phyloP scores from a whole-genome alignment of 2,113 vertebrate genomes.

The Rissa tridactyla region DNA sequence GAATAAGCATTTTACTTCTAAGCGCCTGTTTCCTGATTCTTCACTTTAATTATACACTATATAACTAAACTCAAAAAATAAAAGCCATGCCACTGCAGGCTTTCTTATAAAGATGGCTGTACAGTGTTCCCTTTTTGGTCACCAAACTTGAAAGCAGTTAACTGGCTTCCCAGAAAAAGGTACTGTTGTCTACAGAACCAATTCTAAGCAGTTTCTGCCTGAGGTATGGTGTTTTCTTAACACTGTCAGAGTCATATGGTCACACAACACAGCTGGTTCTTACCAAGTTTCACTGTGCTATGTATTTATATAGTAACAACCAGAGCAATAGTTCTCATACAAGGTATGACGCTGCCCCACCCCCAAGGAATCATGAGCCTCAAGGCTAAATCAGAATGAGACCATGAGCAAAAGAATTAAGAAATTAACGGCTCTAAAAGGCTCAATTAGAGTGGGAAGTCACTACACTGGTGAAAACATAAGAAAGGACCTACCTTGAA shows the following conservation, averaged over 20 bases:
- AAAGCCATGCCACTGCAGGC: not conserved
- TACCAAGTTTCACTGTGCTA: not conserved
- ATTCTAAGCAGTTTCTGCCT: not conserved
- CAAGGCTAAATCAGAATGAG: not conserved
- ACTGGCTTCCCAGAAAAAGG: not conserved
- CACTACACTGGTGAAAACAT: not conserved
- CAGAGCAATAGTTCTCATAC: not conserved
- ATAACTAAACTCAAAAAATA: not conserved
- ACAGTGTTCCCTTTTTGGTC: not conserved
- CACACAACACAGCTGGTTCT: not conserved
- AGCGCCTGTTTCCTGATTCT: not conserved
- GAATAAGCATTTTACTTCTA: not conserved
- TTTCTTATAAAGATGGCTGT: not conserved
- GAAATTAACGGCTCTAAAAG: not conserved
- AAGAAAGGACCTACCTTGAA: not conserved
- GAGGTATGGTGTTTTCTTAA: not conserved
- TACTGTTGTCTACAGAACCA: not conserved
- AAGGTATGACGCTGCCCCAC: not conserved
- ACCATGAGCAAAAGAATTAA: not conserved
- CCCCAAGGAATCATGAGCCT: not conserved
- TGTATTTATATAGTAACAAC: not conserved
- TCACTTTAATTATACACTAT: not conserved
- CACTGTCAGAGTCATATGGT: not conserved
- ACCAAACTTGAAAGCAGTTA: not conserved
- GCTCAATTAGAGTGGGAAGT: not conserved